Evolutionary conservation across 2,113 vertebrate species (phyloP), one percentile per base, ranked within the genome.

Genomic region (Ivindomyrus marchei): DNA sequence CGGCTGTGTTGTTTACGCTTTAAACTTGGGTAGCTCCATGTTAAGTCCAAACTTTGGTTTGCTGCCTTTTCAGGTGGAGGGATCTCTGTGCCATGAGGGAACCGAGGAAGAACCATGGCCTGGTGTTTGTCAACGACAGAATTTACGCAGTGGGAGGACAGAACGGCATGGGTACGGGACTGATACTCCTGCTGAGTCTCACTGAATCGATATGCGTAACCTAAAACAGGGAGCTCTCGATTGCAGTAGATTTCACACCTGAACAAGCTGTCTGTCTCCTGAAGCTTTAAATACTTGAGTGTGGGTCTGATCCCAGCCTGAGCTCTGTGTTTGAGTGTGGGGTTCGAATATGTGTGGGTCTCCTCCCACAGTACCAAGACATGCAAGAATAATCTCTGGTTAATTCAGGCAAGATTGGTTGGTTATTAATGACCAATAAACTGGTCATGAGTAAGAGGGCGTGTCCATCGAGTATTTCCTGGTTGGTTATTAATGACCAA

Each of bases 81-180:
- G 98, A 98, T 92, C 94, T 99, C 74, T 97, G 97, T 94, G 97
- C 97, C 85, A 99, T 99, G 98, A 97, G 96, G 93, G 98, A 99
- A 92, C 95, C 97, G 90, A 97, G 98, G 93, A 99, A 99, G 95
- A 99, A 99, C 93, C 98, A 98, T 3, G 98, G 98, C 0, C 94
- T 99, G 85, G 98, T 97, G 66, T 98, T 98, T 91, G 98, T 98
- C 90, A 98, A 98, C 95, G 97, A 97, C 92, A 97, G 97, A 95
- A 99, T 99, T 95, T 99, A 99, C 93, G 98, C 98, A 92, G 96
- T 99, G 83, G 98, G 98, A 91, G 98, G 98, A 84, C 98, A 99
- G 94, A 98, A 98, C 85, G 95, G 97, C 83, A 92, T 97, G 90
- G 98, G 98, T 99, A 97, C 90, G 92, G 45, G 93, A 56, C 3